Percentiles rank a stretch among this genome's conserved stretches.
phyloP scores from a whole-genome alignment of 2,113 vertebrate genomes.

The Tetraodon nigroviridis region DNA sequence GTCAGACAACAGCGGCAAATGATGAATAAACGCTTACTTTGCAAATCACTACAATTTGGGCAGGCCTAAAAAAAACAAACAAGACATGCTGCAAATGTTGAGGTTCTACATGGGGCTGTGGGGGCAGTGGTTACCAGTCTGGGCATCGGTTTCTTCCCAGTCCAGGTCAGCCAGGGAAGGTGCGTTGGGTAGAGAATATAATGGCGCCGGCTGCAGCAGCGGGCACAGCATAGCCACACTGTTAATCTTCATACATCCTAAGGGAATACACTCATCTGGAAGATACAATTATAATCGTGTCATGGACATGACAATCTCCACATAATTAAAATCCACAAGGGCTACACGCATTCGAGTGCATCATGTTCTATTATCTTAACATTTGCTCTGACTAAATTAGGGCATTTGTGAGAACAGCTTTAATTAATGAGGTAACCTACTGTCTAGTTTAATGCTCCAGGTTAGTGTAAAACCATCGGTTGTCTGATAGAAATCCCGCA shows the following conservation, averaged over 20 bases:
- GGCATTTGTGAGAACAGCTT: background rate
- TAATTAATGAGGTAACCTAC: slow-evolving; percentile 65
- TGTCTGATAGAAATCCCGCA: slow-evolving; percentile 93
- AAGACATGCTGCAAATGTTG: slow-evolving; percentile 32
- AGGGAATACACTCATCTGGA: slow-evolving; percentile 81
- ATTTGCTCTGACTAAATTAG: background rate
- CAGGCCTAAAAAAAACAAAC: slow-evolving; percentile 32
- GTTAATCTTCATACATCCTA: slow-evolving; percentile 90
- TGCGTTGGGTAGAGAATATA: slow-evolving; percentile 84
- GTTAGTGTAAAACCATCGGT: slow-evolving; percentile 90
- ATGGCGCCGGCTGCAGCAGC: slow-evolving; percentile 74
- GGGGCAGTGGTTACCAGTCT: slow-evolving; percentile 68
- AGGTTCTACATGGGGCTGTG: slow-evolving; percentile 15
- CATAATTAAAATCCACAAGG: background rate
- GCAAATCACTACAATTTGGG: slow-evolving; percentile 32
- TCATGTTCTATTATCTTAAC: background rate
- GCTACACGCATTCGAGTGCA: background rate
- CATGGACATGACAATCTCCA: background rate
- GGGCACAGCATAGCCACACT: slow-evolving; percentile 79
- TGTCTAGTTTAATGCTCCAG: slow-evolving; percentile 88
- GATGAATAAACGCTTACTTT: slow-evolving; percentile 40
- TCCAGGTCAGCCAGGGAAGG: slow-evolving; percentile 89
- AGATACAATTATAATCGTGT: slow-evolving; percentile 23
- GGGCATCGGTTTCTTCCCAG: slow-evolving; percentile 75
- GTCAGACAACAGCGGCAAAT: slow-evolving; percentile 22